Base-by-base conservation (phyloP, 2,797 vertebrate species). In the Okamejei kenojei region DNA sequence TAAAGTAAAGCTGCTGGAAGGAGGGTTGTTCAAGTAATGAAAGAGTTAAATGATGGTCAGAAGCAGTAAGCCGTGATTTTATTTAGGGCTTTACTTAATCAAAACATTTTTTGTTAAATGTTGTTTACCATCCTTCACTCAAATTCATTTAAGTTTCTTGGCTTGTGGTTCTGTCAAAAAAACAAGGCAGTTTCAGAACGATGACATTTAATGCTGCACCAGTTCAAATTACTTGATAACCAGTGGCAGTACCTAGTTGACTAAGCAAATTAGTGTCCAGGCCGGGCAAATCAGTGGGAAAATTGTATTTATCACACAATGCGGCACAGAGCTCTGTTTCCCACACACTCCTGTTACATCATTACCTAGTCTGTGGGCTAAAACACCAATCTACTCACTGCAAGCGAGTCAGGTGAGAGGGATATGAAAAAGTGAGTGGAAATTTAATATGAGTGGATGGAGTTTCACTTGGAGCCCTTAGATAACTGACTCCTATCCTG, bases 331-430 rank as follows among this genome's bases (percentile, higher is more conserved):
- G 96, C 97, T 96, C 97, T 96, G 96, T 97, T 99, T 99, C 99
- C 98, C 99, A 99, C 98, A 99, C 98, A 98, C 98, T 99, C 98
- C 98, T 95, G 98, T 99, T 99, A 99, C 99, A 98, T 99, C 98
- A 99, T 99, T 99, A 99, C 97, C 96, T 97, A 97, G 96, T 96
- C 97, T 97, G 96, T 95, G 95, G 97, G 97, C 95, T 93, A 95
- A 95, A 96, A 96, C 96, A 95, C 99, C 99, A 99, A 98, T 98
- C 95, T 96, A 95, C 95, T 93, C 94, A 94, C 92, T 82, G 95
- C 96, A 95, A 95, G 93, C 61, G 93, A 15, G 96, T 98, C 99
- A 99, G 96, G 96, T 99, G 99, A 99, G 97, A 96, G 95, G 96
- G 97, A 97, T 97, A 97, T 95, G 96, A 97, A 97, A 97, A 97